Evolutionary conservation across 2,797 vertebrate genomes (phyloP).

Genomic region (Anabas testudineus): DNA sequence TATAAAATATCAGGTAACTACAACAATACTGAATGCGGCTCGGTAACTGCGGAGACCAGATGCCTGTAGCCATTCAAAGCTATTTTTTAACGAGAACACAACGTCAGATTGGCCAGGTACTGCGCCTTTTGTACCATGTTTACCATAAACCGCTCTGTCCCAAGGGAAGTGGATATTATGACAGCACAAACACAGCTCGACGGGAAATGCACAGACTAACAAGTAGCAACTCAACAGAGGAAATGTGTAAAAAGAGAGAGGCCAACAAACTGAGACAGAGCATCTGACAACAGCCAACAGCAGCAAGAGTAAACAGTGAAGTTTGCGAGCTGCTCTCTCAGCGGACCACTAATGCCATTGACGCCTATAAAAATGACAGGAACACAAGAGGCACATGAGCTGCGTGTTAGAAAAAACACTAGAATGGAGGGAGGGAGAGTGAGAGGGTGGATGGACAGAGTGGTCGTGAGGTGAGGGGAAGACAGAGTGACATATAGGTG

Average conservation of each 20-base stretch:
- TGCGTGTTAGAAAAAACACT: slow-evolving; percentile 50
- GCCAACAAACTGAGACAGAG: slow-evolving; percentile 36
- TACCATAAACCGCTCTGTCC: slow-evolving; percentile 59
- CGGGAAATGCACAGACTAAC: slow-evolving; percentile 24
- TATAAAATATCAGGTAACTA: slow-evolving; percentile 85
- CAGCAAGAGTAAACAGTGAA: slow-evolving; percentile 55
- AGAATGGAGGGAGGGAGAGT: slow-evolving; percentile 1
- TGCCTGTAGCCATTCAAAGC: slow-evolving; percentile 65
- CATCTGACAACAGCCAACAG: slow-evolving; percentile 48
- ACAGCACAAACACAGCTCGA: slow-evolving; percentile 45
- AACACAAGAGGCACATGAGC: slow-evolving; percentile 65
- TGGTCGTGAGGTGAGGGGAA: slow-evolving; percentile 32
- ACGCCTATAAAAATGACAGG: slow-evolving; percentile 65
- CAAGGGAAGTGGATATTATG: slow-evolving; percentile 47
- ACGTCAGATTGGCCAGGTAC: slow-evolving; percentile 61
- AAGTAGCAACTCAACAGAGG: slow-evolving; percentile 30
- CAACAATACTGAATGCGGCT: slow-evolving; percentile 78
- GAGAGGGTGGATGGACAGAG: slow-evolving; percentile 3
- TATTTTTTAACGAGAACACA: slow-evolving; percentile 69
- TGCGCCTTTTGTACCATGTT: slow-evolving; percentile 59
- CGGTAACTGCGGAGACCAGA: slow-evolving; percentile 76
- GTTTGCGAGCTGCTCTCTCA: slow-evolving; percentile 73
- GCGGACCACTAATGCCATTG: slow-evolving; percentile 70
- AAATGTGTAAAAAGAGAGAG: slow-evolving; percentile 41
- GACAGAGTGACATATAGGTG: slow-evolving; percentile 56